A percentile compares a stretch with the other conserved stretches of the same genome.
Conservation (phyloP, 1,140 invertebrate species). For the Steinernema feltiae region DNA sequence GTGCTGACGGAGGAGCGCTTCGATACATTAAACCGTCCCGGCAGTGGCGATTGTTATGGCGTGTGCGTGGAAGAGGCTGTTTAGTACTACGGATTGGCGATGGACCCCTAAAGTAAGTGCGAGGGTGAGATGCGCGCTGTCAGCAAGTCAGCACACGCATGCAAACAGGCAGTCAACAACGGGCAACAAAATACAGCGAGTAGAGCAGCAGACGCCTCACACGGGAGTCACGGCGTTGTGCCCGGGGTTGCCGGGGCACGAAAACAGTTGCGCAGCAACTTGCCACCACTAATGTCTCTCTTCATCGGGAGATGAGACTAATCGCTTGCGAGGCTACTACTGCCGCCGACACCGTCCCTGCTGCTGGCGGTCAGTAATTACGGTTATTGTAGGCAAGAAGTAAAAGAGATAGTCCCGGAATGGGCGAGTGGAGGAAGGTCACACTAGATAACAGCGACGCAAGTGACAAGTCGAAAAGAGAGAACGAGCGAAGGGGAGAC, state of each 20-base stretch:
- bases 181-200: too few relatives aligned
- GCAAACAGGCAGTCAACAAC: too few relatives aligned
- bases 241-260: too few relatives aligned
- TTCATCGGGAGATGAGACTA: neutral
- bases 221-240: too few relatives aligned
- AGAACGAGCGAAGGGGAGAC: neutral
- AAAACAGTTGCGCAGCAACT: too few relatives aligned
- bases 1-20: neutral
- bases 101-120: neutral
- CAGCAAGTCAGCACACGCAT: too few relatives aligned
- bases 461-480: constrained; percentile 9
- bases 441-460: neutral
- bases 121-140: neutral
- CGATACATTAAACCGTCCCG: constrained; percentile 5
- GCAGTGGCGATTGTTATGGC: neutral
- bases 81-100: neutral
- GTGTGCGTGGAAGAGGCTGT: neutral
- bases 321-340: neutral
- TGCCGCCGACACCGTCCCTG: neutral
- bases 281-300: too few relatives aligned
- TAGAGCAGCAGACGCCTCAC: too few relatives aligned
- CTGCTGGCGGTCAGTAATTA: neutral
- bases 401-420: neutral
- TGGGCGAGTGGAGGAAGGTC: neutral
- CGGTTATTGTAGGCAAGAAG: neutral